Percentiles rank a stretch among this genome's conserved stretches.
These are phyloP conservation scores for Lacerta agilis DNA, from an alignment of 2,797 vertebrate species.

Conservation along the genomic window DNA sequence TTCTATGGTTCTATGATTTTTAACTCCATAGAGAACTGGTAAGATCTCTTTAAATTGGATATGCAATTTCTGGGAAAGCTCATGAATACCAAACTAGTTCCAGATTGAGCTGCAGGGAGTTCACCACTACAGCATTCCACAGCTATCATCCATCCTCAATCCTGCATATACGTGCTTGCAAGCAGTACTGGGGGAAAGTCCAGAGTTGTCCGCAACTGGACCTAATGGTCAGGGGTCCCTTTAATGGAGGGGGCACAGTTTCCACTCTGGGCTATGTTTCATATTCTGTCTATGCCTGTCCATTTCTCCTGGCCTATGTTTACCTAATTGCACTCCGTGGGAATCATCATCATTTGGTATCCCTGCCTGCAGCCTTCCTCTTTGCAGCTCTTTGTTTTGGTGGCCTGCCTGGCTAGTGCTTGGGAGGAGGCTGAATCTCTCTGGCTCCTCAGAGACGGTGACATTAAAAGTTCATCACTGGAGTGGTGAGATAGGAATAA, in stretches of 20 bases:
- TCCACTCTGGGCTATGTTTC: neutral
- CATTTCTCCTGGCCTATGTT: slow-evolving; percentile 23
- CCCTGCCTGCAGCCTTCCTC: neutral
- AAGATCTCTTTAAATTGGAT: too few relatives aligned
- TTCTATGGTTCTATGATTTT: too few relatives aligned
- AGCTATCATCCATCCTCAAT: too few relatives aligned
- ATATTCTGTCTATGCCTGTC: neutral
- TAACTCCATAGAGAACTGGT: too few relatives aligned
- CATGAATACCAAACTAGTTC: too few relatives aligned
- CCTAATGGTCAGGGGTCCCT: too few relatives aligned
- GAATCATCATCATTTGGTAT: neutral
- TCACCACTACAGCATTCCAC: too few relatives aligned
- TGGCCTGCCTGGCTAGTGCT: neutral
- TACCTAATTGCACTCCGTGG: slow-evolving; percentile 29
- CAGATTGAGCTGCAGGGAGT: too few relatives aligned
- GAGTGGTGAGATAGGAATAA: slow-evolving; percentile 23
- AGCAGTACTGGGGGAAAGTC: too few relatives aligned
- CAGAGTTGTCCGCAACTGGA: too few relatives aligned
- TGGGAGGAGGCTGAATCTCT: slow-evolving; percentile 13
- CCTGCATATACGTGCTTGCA: too few relatives aligned
- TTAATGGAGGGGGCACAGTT: neutral
- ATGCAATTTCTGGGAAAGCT: too few relatives aligned
- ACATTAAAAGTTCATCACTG: slow-evolving; percentile 23
- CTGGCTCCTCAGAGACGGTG: neutral
- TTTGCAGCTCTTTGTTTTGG: neutral